phyloP scores from a whole-genome alignment of 2,888 invertebrate genomes.

The Petrolisthes manimaculis region DNA sequence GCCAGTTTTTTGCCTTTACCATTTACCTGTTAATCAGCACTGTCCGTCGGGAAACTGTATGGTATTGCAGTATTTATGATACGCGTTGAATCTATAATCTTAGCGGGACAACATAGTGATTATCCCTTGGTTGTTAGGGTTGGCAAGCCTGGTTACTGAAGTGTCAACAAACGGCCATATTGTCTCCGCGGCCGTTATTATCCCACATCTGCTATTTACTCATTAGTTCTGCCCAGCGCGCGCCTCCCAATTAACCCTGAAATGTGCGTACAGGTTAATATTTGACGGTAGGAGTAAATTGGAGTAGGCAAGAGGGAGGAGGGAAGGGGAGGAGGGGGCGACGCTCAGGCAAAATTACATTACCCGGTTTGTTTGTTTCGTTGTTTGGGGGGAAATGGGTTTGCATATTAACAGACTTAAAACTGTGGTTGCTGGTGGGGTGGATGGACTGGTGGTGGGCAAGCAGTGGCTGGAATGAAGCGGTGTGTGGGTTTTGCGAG shows the following conservation, averaged over 20 bases:
- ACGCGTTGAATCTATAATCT: not conserved
- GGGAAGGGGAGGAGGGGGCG: conserved; percentile 10
- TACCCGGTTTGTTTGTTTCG: too few species aligned
- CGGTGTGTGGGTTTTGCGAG: not conserved
- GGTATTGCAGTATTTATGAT: too few species aligned
- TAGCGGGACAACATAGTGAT: not conserved
- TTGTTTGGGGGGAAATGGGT: too few species aligned
- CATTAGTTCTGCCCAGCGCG: not conserved
- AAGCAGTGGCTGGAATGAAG: not conserved
- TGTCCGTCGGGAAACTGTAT: too few species aligned
- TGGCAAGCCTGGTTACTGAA: not conserved
- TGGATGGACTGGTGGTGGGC: not conserved
- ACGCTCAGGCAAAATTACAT: not conserved
- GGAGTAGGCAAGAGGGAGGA: not conserved
- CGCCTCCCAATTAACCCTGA: not conserved
- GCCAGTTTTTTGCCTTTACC: too few species aligned
- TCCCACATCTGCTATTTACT: not conserved
- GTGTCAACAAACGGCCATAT: not conserved
- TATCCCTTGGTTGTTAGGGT: not conserved
- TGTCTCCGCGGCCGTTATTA: not conserved
- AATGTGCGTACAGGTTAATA: not conserved
- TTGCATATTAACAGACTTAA: not conserved
- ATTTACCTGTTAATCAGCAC: too few species aligned
- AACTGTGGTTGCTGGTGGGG: not conserved
- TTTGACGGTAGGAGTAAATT: not conserved